Evolutionary conservation across 1,140 invertebrate genomes (phyloP), one percentile per base, ranked within the genome.

Genomic region (Patella vulgata): DNA sequence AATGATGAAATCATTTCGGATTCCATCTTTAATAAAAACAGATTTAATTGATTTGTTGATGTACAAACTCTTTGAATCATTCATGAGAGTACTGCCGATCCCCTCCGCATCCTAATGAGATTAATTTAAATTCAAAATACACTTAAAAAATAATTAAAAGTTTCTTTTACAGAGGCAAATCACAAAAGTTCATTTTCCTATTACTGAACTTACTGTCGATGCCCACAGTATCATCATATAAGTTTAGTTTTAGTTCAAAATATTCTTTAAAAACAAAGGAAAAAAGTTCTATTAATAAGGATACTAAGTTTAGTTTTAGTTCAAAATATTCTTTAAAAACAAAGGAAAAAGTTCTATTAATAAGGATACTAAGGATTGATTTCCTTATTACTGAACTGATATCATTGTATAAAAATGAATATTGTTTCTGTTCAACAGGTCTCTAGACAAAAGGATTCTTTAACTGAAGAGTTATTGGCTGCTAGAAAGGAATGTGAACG

Each of bases 401-500:
- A n/a, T n/a, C n/a, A n/a, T n/a, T n/a, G n/a, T n/a, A n/a, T n/a
- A n/a, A n/a, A n/a, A n/a, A n/a, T n/a, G n/a, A n/a, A n/a, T n/a
- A n/a, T n/a, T n/a, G n/a, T n/a, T n/a, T n/a, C n/a, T n/a, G n/a
- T n/a, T n/a, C n/a, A n/a, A n/a, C 62, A 82, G 78, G 58, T 75
- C 25, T 71, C 73, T 3, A 69, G 79, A 39, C 81, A 84, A 69
- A 85, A 84, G 68, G 76, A 75, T 53, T 72, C 80, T 25, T 60
- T 85, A 25, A 71, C 75, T n/a, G 84, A 85, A 57, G 84, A 85
- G 50, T 61, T 85, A 27, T 50, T 82, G 21, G 17, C 58, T 9
- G 51, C 71, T 0, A 64, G 80, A 12, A 70, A 73, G 31, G 83
- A 85, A 21, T 48, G 79, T n/a, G 80, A 84, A 54, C 71, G 75